Percentiles rank a stretch among this genome's conserved stretches.
phyloP scores from a whole-genome alignment of 2,797 vertebrate genomes.

The Corythornis leucogaster region DNA sequence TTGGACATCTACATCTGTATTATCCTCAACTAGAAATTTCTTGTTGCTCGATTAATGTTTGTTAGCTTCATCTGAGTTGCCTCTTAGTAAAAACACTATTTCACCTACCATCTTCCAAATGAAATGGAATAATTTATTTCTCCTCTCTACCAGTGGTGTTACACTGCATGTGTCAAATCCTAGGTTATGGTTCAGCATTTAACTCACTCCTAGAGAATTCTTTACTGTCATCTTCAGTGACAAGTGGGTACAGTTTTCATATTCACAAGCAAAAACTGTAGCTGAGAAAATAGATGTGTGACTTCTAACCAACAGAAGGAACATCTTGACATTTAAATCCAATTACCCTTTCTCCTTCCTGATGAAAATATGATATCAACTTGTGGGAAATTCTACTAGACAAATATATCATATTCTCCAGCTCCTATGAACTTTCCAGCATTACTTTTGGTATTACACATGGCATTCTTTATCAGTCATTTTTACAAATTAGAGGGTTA shows the following conservation, averaged over 20 bases:
- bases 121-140: not conserved
- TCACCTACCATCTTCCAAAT: not conserved
- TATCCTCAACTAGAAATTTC: not conserved
- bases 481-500: conserved; percentile 12
- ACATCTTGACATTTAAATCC: conserved; percentile 86
- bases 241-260: conserved; percentile 69
- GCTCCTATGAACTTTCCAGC: conserved; percentile 33
- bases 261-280: conserved; percentile 60
- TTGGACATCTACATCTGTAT: not conserved
- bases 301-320: conserved; percentile 70
- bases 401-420: conserved; percentile 65
- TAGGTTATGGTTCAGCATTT: conserved; percentile 32
- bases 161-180: not conserved
- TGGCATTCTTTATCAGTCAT: not conserved
- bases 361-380: conserved; percentile 74
- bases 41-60: not conserved
- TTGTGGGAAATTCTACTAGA: conserved; percentile 59
- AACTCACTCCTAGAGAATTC: conserved; percentile 31
- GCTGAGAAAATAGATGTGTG: conserved; percentile 75
- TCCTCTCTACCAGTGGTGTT: not conserved
- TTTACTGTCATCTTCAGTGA: conserved; percentile 44
- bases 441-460: not conserved
- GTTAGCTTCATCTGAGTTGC: not conserved
- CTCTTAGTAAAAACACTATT: not conserved
- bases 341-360: conserved; percentile 81